These are phyloP conservation scores for Muntiacus reevesi DNA, from an alignment of 2,113 vertebrate species.

Conservation along the genomic window DNA sequence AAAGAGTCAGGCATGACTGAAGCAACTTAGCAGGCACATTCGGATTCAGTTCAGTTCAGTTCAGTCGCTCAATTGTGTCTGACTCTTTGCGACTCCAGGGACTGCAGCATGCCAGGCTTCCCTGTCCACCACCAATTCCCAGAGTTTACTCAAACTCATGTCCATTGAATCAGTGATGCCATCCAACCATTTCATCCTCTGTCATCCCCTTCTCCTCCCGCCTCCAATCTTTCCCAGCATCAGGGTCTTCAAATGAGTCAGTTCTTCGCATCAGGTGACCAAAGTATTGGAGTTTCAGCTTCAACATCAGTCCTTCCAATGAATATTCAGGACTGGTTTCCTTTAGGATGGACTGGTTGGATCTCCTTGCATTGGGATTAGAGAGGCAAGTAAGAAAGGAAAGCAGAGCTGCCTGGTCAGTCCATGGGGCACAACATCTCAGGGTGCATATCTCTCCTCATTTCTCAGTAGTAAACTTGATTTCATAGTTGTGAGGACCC, in stretches of 20 bases:
- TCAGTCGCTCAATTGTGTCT: neutral
- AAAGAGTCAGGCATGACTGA: neutral
- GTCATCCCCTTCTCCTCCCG: neutral
- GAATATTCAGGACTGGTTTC: neutral
- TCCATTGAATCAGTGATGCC: neutral
- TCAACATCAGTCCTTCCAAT: neutral
- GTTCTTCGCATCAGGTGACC: neutral
- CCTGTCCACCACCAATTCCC: neutral
- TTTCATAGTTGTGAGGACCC: neutral
- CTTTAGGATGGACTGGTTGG: neutral
- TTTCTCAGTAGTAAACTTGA: neutral
- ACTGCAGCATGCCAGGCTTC: neutral
- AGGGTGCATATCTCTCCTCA: neutral
- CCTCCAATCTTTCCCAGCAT: neutral
- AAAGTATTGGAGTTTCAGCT: neutral
- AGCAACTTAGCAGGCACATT: neutral
- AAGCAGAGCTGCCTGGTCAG: neutral
- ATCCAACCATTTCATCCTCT: neutral
- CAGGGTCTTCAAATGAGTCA: neutral
- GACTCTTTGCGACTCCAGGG: neutral
- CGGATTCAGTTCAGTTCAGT: neutral
- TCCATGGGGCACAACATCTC: neutral
- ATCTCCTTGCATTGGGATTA: neutral
- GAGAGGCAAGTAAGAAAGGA: neutral
- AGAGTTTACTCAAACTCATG: neutral